Conservation (phyloP, 2,113 vertebrate genomes). For the Rattus norvegicus region GRCr8 NC_086037.1:50594001-50594500, state of each 20-base stretch:
- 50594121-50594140: not conserved
- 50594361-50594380: not conserved
- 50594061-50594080: not conserved
- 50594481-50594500: not conserved
- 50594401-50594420: not conserved
- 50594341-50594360: not conserved
- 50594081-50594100: not conserved
- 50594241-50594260: not conserved
- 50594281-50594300: not conserved
- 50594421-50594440: too few species aligned
- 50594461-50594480: not conserved
- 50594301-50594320: not conserved
- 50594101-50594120: not conserved
- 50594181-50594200: slow-evolving; percentile 12
- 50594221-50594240: slow-evolving; percentile 11
- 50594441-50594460: not conserved
- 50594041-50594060: not conserved
- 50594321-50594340: not conserved
- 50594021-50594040: too few species aligned
- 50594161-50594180: not conserved
- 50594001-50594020: not conserved
- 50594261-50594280: not conserved
- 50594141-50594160: slow-evolving; percentile 4
- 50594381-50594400: not conserved
- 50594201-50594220: slow-evolving; percentile 46